These are phyloP conservation scores for Notamacropus eugenii DNA, from an alignment of 2,797 vertebrate genomes.

Conservation along the genomic window DNA sequence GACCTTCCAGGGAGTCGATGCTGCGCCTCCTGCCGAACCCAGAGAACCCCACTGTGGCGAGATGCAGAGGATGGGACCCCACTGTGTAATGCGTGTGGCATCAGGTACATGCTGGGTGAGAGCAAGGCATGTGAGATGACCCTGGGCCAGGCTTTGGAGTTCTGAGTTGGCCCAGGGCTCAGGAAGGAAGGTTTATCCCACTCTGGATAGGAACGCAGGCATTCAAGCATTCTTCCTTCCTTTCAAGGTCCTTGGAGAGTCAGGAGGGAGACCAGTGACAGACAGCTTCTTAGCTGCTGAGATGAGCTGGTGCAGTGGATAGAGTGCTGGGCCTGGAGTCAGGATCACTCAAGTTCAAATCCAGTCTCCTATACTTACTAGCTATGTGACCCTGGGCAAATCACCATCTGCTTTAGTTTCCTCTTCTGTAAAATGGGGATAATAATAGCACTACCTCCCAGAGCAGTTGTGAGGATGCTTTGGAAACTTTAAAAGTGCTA, in stretches of 20 bases:
- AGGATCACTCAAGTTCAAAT: background rate
- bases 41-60: slow-evolving; percentile 94
- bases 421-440: background rate
- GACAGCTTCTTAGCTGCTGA: background rate
- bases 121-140: background rate
- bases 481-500: background rate
- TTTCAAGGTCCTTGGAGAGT: background rate
- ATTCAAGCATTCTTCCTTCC: background rate
- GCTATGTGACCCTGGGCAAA: background rate
- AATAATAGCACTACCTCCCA: background rate
- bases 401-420: background rate
- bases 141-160: too few species aligned
- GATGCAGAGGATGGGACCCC: slow-evolving; percentile 94
- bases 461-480: background rate
- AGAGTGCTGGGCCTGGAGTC: background rate
- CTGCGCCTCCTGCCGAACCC: slow-evolving; percentile 93
- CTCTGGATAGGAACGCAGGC: background rate
- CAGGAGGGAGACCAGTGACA: background rate
- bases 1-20: slow-evolving; percentile 84
- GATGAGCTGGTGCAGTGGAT: background rate
- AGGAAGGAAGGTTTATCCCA: slow-evolving; percentile 7
- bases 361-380: background rate
- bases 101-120: slow-evolving; percentile 86
- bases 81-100: slow-evolving; percentile 96
- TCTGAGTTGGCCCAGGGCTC: background rate